Conservation (phyloP, 2,888 invertebrate species). For the Beris morrisii region DNA sequence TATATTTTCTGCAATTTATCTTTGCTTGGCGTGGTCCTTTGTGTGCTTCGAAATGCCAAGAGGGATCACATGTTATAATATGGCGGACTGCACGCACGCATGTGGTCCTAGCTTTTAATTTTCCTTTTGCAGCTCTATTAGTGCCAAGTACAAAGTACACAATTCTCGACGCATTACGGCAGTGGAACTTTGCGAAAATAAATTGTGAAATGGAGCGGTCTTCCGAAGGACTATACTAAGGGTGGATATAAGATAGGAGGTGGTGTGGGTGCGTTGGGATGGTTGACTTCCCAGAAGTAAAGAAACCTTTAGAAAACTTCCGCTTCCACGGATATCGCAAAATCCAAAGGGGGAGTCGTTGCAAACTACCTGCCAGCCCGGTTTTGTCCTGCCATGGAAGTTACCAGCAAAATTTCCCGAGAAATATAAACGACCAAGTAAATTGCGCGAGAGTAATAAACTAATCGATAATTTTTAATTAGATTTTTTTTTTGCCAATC, state of each 20-base stretch:
- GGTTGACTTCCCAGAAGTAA: background rate
- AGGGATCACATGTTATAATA: too few relatives aligned
- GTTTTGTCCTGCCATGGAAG: too few relatives aligned
- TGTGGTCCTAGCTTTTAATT: too few relatives aligned
- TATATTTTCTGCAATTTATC: too few relatives aligned
- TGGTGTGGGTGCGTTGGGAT: background rate
- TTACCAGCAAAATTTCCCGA: background rate
- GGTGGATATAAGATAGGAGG: conserved; percentile 3
- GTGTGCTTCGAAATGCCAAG: too few relatives aligned
- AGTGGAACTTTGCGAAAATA: background rate
- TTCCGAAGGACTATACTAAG: conserved; percentile 12
- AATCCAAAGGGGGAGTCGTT: background rate
- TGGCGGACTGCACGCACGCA: too few relatives aligned
- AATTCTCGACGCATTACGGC: too few relatives aligned
- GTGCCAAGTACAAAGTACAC: too few relatives aligned
- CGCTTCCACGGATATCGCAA: background rate
- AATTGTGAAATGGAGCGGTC: conserved; percentile 2
- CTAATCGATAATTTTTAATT: conserved; percentile 32
- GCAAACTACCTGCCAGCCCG: too few relatives aligned
- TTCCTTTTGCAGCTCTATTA: too few relatives aligned
- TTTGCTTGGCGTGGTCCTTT: too few relatives aligned
- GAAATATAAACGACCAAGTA: conserved; percentile 1
- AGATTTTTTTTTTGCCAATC: conserved; percentile 20
- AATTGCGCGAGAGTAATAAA: conserved; percentile 32
- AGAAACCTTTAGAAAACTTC: conserved; percentile 6